These are phyloP conservation scores for Lasius platythorax DNA, from an alignment of 2,888 invertebrate species.

Conservation along the genomic window DNA sequence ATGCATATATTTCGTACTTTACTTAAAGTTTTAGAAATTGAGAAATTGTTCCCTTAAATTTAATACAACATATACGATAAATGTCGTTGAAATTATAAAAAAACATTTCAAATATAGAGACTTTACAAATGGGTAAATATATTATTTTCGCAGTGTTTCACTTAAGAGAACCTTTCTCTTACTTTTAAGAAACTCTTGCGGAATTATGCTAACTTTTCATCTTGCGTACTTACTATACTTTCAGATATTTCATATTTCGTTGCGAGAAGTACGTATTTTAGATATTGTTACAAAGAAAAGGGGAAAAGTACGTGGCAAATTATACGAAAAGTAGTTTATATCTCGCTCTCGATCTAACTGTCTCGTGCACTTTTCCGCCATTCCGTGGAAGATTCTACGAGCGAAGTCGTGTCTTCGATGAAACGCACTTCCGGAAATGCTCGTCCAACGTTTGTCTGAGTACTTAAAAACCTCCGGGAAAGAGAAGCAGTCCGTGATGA, in stretches of 20 bases:
- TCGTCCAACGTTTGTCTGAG: conserved; percentile 42
- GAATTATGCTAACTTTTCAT: conserved; percentile 24
- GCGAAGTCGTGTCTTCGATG: conserved; percentile 12
- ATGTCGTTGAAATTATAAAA: not conserved
- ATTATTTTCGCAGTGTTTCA: conserved; percentile 12
- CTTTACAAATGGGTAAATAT: not conserved
- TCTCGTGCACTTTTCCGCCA: conserved; percentile 15
- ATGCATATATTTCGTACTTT: not conserved
- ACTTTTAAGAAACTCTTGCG: conserved; percentile 6
- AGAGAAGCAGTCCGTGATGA: conserved; percentile 44
- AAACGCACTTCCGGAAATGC: conserved; percentile 38
- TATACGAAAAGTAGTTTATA: conserved; percentile 38
- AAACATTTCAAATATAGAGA: not conserved
- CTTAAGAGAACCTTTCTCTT: not conserved
- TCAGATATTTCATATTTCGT: conserved; percentile 32
- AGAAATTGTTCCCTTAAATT: not conserved
- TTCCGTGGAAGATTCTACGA: not conserved
- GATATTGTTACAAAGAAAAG: conserved; percentile 5
- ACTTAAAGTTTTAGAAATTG: not conserved
- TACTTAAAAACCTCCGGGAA: conserved; percentile 21
- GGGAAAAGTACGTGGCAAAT: conserved; percentile 31
- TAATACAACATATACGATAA: not conserved
- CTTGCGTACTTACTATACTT: conserved; percentile 15
- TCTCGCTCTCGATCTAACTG: conserved; percentile 36
- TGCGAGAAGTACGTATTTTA: conserved; percentile 15